Conservation (phyloP, 2,888 invertebrate species). For the Graphium colonna region DNA sequence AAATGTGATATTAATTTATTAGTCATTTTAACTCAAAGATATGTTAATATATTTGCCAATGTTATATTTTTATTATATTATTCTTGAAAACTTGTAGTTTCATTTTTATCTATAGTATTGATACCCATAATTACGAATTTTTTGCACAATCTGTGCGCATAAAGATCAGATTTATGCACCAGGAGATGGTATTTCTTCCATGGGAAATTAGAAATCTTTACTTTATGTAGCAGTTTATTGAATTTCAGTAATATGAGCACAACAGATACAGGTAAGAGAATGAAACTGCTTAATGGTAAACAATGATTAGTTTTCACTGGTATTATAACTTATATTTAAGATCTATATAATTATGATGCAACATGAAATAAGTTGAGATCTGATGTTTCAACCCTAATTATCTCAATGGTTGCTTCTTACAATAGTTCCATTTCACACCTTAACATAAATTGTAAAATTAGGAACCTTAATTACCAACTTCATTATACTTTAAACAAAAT, state of each 20-base stretch:
- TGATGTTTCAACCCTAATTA: constrained; percentile 4
- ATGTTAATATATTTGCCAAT: constrained; percentile 19
- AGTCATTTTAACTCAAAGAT: constrained; percentile 21
- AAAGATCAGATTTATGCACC: neutral
- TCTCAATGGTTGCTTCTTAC: constrained; percentile 2
- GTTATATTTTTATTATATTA: constrained; percentile 18
- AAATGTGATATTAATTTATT: constrained; percentile 75
- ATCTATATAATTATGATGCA: constrained; percentile 7
- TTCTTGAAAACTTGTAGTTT: constrained; percentile 7
- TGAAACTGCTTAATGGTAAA: constrained; percentile 16
- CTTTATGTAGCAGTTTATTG: constrained; percentile 22
- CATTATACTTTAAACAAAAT: constrained; percentile 72
- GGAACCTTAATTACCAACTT: constrained; percentile 76
- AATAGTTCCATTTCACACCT: constrained; percentile 14
- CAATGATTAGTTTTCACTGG: constrained; percentile 14
- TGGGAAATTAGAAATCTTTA: constrained; percentile 21
- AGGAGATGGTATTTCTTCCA: constrained; percentile 14
- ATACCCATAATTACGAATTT: neutral
- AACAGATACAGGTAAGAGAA: constrained; percentile 19
- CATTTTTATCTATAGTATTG: neutral
- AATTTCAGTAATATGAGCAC: constrained; percentile 17
- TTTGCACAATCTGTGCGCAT: no score
- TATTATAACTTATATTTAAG: constrained; percentile 14
- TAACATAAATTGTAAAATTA: constrained; percentile 34
- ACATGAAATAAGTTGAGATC: constrained; percentile 15